Evolutionary conservation across 1,140 invertebrate species (phyloP).

Genomic region (Phenacoccus solenopsis): DNA sequence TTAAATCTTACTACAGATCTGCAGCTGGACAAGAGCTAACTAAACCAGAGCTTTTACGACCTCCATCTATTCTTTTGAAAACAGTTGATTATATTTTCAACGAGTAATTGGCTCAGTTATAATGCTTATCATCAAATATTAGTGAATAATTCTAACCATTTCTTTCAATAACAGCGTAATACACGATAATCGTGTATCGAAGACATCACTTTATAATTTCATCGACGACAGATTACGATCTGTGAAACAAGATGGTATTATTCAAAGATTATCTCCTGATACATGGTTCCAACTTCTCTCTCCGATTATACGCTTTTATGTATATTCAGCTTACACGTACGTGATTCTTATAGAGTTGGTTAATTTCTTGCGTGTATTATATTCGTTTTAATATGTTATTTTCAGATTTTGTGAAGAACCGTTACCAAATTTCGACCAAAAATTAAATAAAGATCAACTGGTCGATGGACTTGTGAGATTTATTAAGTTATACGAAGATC

Average conservation of each 20-base stretch:
- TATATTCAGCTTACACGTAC: neutral
- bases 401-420: neutral
- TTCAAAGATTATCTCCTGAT: slow-evolving; percentile 42
- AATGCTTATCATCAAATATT: neutral
- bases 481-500: neutral
- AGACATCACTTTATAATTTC: slow-evolving; percentile 49
- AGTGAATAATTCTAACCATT: neutral
- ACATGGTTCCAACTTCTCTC: slow-evolving; percentile 7
- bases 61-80: slow-evolving; percentile 13
- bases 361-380: neutral
- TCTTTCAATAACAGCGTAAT: slow-evolving; percentile 21
- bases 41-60: slow-evolving; percentile 17
- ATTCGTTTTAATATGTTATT: neutral
- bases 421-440: neutral
- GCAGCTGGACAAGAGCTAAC: slow-evolving; percentile 18
- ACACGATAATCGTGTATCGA: slow-evolving; percentile 10
- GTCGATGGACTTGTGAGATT: neutral
- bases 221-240: slow-evolving; percentile 58
- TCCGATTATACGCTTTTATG: slow-evolving; percentile 7
- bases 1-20: slow-evolving; percentile 19
- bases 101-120: neutral
- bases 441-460: neutral
- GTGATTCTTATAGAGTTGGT: neutral
- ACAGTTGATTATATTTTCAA: slow-evolving; percentile 19
- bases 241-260: slow-evolving; percentile 58